Evolutionary conservation across 2,113 vertebrate genomes (phyloP), one percentile per base, ranked within the genome.

Genomic region (Brienomyrus brachyistius): DNA sequence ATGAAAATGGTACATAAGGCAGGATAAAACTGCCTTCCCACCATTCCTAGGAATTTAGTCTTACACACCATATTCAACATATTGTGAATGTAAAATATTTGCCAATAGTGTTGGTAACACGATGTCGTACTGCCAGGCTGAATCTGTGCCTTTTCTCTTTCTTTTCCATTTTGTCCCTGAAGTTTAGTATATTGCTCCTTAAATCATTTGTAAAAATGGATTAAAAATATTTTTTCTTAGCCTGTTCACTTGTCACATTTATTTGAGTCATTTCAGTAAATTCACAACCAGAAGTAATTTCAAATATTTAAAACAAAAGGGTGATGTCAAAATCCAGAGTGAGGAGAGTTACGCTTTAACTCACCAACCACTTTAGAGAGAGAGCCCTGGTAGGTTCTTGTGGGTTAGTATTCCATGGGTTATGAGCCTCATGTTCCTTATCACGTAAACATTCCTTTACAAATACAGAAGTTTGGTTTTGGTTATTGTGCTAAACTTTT

Each of bases 61-160:
- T 84, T 84, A 45, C 82, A 84, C 43, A n/a, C 43, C 77, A 1
- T 40, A 17, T 45, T 19, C 21, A 89, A 43, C 88, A 92, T 89
- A 62, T 91, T 91, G 90, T 92, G 90, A 95, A 94, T 94, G 92
- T 94, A 93, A 91, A 92, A 90, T 48, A 62, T 31, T n/a, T 47
- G 54, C 50, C 27, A 87, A 86, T 45, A 87, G 15, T 48, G 40
- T 50, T n/a, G 89, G 8, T 47, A 89, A 50, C 45, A 86, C 93
- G 10, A 95, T 95, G 94, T 94, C 95, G 93, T 94, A 93, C 94
- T 94, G 93, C 93, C 94, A 93, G 92, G 94, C 93, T 93, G 93
- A 94, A 92, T 94, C 93, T 94, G 94, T 96, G 95, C 94, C 94
- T 96, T 95, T 93, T 92, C 91, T 92, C 90, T 86, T 77, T 91